Base-by-base conservation (phyloP, 2,888 invertebrate genomes). In the Drosophila affinis region DNA sequence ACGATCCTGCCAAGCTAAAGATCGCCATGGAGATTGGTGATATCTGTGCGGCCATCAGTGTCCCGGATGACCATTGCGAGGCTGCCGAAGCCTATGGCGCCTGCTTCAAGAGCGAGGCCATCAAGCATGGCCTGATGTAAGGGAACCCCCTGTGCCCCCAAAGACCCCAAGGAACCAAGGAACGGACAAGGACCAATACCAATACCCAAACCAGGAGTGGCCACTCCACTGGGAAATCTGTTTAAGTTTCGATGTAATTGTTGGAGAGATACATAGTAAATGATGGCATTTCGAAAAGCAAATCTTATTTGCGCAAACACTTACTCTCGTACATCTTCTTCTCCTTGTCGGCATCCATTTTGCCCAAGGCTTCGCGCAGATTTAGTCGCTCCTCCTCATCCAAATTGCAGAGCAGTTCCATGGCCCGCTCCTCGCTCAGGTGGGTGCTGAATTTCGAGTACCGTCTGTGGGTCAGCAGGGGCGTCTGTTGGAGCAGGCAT, bases 251-350 rank as follows among this genome's bases (percentile, higher is more conserved):
- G 24, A 12, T 27, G 9, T 24, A 63, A 47, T 46, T 21, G 29
- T 32, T 32, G 27, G n/a, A 54, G 29, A 5, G 14, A 47, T 14
- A 24, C 24, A 5, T 24, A 47, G 57, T 57, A 56, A 67, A 46
- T 67, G 45, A 67, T 68, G 14, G 51, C 55, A 56, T 68, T 55
- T 49, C 34, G 9, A 64, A 65, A 54, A 67, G 12, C 10, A 32
- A 44, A 12, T 29, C 29, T 29, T 29, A 29, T 29, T 29, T 1
- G 7, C 7, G 29, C 4, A 29, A 2, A 3, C 34, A 75, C 90
- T 92, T 93, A 96, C 97, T 96, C 94, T 96, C 96, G 89, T 95
- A 96, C 88, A 95, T 95, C 68, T 96, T 95, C 91, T 96, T 96
- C 62, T 95, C 93, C 88, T 94, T 93, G 83, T 95, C 95, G 0